A percentile compares a stretch with the other conserved stretches of the same genome.
Conservation (phyloP, 2,888 invertebrate species). For the Trissolcus japonicus region DNA sequence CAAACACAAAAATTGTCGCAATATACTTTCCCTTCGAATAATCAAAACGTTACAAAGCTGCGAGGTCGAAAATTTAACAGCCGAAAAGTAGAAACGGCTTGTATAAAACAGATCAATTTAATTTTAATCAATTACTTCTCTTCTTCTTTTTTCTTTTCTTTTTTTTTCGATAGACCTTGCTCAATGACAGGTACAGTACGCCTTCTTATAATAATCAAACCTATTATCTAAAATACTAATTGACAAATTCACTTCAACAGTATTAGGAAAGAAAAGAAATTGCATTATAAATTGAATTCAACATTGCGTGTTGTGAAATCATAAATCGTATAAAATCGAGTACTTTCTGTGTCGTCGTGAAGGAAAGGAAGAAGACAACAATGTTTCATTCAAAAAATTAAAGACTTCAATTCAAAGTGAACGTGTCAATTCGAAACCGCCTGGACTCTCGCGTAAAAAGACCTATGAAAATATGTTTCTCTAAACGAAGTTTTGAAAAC, state of each 20-base stretch:
- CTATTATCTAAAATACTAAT: constrained; percentile 46
- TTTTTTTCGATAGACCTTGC: constrained; percentile 7
- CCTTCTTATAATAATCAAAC: constrained; percentile 24
- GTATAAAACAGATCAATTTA: too few species aligned
- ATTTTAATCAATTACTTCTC: too few species aligned
- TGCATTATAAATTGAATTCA: constrained; percentile 21
- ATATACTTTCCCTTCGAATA: too few species aligned
- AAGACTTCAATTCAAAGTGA: constrained; percentile 34
- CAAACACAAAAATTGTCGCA: too few species aligned
- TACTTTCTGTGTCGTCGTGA: constrained; percentile 19
- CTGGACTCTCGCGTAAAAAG: constrained; percentile 37
- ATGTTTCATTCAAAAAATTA: constrained; percentile 17
- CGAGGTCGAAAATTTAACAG: too few species aligned
- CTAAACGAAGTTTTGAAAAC: constrained; percentile 25
- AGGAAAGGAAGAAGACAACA: not conserved
- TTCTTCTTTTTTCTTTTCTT: too few species aligned
- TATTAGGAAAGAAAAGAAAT: constrained; percentile 12
- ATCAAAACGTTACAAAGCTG: too few species aligned
- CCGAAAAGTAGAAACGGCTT: too few species aligned
- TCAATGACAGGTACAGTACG: constrained; percentile 35
- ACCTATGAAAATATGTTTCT: constrained; percentile 49
- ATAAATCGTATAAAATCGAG: constrained; percentile 24
- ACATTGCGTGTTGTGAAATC: constrained; percentile 11
- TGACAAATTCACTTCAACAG: constrained; percentile 50
- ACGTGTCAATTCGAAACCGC: constrained; percentile 39